Conservation (phyloP, 2,797 vertebrate genomes). For the Sebastes nivosus region DNA sequence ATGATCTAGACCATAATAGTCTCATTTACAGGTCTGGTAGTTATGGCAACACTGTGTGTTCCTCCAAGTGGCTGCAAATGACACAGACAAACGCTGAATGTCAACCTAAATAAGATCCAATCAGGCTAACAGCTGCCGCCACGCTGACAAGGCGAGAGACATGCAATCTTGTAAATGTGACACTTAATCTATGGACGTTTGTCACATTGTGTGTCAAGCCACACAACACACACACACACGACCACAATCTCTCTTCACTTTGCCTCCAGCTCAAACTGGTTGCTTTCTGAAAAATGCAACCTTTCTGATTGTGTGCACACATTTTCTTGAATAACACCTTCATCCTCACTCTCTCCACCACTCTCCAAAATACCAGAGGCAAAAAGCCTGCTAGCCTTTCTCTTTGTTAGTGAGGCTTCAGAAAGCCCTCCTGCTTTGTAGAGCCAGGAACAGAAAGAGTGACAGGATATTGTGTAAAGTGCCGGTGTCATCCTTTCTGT, state of each 20-base stretch:
- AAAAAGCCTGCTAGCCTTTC: not conserved
- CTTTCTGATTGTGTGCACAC: not conserved
- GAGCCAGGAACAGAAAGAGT: not conserved
- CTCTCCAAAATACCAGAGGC: conserved; percentile 1
- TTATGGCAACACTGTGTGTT: conserved; percentile 29
- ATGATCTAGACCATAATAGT: conserved; percentile 29
- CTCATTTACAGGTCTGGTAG: conserved; percentile 49
- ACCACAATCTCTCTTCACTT: not conserved
- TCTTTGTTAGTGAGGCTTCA: conserved; percentile 16
- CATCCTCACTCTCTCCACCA: not conserved
- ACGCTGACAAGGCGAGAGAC: not conserved
- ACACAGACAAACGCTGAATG: conserved; percentile 29
- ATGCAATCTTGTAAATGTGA: conserved; percentile 22
- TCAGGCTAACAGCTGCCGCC: conserved; percentile 20
- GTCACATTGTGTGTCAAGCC: not conserved
- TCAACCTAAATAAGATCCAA: conserved; percentile 35
- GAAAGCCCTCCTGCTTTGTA: not conserved
- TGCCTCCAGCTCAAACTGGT: not conserved
- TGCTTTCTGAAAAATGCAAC: not conserved
- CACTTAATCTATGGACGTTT: conserved; percentile 24
- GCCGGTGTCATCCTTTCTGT: not conserved
- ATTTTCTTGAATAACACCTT: conserved; percentile 12
- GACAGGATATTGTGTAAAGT: not conserved
- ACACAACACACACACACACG: not conserved
- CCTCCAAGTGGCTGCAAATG: not conserved